A percentile compares a stretch with the other conserved stretches of the same genome.
Evolutionary conservation across 37 sponge, comb jelly and placozoan genomes (phyloP).

Genomic region (Lycopodina hypogea): DNA sequence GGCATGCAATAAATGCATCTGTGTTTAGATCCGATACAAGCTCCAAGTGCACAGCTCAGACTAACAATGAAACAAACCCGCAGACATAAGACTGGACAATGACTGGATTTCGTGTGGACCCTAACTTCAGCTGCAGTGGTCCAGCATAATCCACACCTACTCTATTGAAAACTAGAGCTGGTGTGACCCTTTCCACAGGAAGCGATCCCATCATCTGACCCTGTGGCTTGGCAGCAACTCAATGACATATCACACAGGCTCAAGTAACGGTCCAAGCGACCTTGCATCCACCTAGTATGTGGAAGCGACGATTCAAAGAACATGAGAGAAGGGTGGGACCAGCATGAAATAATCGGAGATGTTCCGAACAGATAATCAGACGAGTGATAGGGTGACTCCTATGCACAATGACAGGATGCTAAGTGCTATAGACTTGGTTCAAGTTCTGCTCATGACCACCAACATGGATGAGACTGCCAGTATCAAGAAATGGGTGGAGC

Average conservation of each 20-base stretch:
- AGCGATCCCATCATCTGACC: constrained; percentile 16
- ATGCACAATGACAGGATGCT: constrained; percentile 37
- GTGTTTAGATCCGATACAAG: constrained; percentile 32
- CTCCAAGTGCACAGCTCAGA: constrained; percentile 36
- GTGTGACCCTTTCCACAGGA: constrained; percentile 29
- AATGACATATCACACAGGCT: too few relatives aligned
- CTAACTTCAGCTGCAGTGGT: constrained; percentile 16
- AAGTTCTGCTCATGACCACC: too few relatives aligned
- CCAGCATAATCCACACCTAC: too few relatives aligned
- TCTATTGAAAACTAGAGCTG: constrained; percentile 21
- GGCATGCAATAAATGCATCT: constrained; percentile 31
- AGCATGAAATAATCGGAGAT: constrained; percentile 30
- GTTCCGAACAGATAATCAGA: constrained; percentile 24
- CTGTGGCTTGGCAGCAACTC: neutral
- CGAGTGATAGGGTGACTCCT: constrained; percentile 8
- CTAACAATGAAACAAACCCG: too few relatives aligned
- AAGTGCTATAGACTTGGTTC: neutral
- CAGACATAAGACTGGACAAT: constrained; percentile 28
- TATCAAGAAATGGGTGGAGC: neutral
- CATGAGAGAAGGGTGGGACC: constrained; percentile 5
- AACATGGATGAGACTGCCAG: too few relatives aligned
- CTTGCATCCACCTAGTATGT: too few relatives aligned
- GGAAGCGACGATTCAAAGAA: constrained; percentile 11
- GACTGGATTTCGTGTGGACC: constrained; percentile 8
- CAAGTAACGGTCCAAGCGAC: too few relatives aligned